These are phyloP conservation scores for Eulithis testata DNA, from an alignment of 2,888 invertebrate genomes.

Conservation along the genomic window DNA sequence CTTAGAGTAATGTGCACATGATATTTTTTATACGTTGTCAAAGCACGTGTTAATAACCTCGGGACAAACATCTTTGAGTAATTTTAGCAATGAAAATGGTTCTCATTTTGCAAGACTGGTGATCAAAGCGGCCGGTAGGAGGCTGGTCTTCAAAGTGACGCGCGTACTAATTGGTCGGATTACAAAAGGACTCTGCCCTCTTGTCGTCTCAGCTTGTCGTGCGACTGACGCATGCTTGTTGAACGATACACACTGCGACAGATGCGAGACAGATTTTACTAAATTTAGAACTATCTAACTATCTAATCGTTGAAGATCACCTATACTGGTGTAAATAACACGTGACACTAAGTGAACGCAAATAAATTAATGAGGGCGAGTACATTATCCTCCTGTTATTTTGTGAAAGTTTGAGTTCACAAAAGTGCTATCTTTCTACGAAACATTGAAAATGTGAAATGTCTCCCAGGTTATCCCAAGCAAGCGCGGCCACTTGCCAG, in stretches of 20 bases:
- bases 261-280: slow-evolving; percentile 37
- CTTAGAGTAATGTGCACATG: slow-evolving; percentile 56
- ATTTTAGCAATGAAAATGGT: slow-evolving; percentile 71
- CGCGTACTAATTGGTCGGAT: slow-evolving; percentile 73
- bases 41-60: slow-evolving; percentile 67
- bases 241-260: slow-evolving; percentile 45
- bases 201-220: slow-evolving; percentile 43
- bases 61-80: slow-evolving; percentile 55
- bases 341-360: not conserved
- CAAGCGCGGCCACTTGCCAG: slow-evolving; percentile 45
- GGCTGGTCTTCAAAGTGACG: slow-evolving; percentile 67
- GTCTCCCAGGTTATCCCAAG: slow-evolving; percentile 49
- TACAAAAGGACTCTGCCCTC: slow-evolving; percentile 59
- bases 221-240: slow-evolving; percentile 48
- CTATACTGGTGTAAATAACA: not conserved
- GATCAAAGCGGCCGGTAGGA: slow-evolving; percentile 70
- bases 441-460: slow-evolving; percentile 21
- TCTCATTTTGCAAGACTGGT: slow-evolving; percentile 64
- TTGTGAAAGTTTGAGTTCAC: not conserved
- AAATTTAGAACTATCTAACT: slow-evolving; percentile 8
- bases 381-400: not conserved
- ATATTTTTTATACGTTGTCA: slow-evolving; percentile 41
- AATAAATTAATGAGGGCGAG: not conserved
- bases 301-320: not conserved
- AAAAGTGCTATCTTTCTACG: slow-evolving; percentile 18